Percentiles rank a stretch among this genome's conserved stretches.
These are phyloP conservation scores for Chaetogeoica ovagalla DNA, from an alignment of 2,888 invertebrate genomes.

Conservation along the genomic window DNA sequence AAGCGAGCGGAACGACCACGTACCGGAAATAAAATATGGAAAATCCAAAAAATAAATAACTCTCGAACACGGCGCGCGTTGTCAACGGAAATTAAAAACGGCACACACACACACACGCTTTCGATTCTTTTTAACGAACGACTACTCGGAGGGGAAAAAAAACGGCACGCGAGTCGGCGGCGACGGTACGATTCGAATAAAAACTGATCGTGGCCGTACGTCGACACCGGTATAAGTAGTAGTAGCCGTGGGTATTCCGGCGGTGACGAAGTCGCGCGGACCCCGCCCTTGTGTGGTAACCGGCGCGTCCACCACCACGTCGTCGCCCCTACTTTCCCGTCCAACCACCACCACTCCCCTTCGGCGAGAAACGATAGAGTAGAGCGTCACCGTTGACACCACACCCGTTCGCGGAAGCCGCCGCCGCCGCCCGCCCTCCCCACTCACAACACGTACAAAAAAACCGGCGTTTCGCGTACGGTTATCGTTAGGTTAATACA, in stretches of 20 bases:
- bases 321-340: not conserved
- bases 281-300: slow-evolving; percentile 28
- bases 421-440: not conserved
- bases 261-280: not conserved
- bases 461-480: not conserved
- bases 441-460: not conserved
- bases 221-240: slow-evolving; percentile 44
- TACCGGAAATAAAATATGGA: too few species aligned
- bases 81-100: not conserved
- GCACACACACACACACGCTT: not conserved
- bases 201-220: slow-evolving; percentile 33
- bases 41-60: not conserved
- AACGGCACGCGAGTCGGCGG: not conserved
- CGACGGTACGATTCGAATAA: slow-evolving; percentile 9
- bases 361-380: too few species aligned
- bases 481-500: too few species aligned
- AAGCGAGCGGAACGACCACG: too few species aligned
- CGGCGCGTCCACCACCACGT: not conserved
- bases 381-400: not conserved
- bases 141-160: too few species aligned
- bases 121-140: not conserved
- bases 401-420: slow-evolving; percentile 1
- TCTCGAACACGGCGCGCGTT: not conserved
- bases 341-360: not conserved
- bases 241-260: slow-evolving; percentile 7